Conservation (phyloP, 2,113 vertebrate species). For the Acrocephalus kingi region DNA sequence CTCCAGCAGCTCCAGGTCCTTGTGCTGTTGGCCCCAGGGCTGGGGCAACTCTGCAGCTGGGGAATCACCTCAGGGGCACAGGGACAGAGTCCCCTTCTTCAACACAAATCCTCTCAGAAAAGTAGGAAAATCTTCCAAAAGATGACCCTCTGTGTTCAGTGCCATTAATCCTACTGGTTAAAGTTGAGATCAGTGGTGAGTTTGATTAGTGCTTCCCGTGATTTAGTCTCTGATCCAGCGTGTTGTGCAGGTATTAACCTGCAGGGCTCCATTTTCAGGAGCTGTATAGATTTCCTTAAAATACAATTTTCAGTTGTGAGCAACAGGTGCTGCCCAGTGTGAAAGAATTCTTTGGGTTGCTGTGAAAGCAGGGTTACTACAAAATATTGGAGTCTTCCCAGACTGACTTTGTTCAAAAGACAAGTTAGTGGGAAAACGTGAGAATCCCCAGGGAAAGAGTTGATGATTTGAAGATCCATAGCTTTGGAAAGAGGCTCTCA, state of each 20-base stretch:
- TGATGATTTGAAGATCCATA: not conserved
- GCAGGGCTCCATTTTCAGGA: not conserved
- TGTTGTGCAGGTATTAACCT: not conserved
- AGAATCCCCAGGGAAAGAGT: not conserved
- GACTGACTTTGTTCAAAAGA: not conserved
- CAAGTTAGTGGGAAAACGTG: not conserved
- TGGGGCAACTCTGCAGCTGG: not conserved
- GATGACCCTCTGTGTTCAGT: not conserved
- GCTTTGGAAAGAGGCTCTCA: not conserved
- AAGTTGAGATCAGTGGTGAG: not conserved
- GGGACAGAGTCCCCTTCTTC: not conserved
- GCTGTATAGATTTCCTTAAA: not conserved
- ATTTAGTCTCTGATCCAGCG: accelerated
- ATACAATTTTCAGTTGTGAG: not conserved
- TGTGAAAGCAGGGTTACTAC: not conserved
- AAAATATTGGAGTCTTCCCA: not conserved
- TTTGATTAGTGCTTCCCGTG: not conserved
- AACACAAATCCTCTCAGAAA: not conserved
- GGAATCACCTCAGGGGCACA: not conserved
- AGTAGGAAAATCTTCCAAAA: not conserved
- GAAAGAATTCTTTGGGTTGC: not conserved
- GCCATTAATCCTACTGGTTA: not conserved
- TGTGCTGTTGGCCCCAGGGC: not conserved
- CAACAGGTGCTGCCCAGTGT: not conserved
- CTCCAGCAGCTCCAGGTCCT: not conserved